phyloP scores from a whole-genome alignment of 1,140 invertebrate species.

The Pseudomyrmex dendroicus region DNA sequence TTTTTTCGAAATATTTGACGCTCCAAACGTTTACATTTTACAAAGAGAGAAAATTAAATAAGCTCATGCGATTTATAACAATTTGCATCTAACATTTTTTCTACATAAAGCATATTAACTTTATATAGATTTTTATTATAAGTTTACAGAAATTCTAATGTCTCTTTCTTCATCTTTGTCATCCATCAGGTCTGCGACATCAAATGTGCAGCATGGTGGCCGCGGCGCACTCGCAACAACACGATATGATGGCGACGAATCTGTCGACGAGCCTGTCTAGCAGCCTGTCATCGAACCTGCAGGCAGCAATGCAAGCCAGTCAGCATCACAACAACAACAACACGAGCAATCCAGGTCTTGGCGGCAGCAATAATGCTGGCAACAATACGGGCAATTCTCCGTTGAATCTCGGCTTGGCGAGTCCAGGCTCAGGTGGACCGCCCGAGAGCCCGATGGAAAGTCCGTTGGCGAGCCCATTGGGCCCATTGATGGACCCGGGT shows the following conservation, averaged over 20 bases:
- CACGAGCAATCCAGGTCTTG: constrained; percentile 78
- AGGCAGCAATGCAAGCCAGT: constrained; percentile 84
- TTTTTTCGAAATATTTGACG: no score
- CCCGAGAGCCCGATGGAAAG: constrained; percentile 85
- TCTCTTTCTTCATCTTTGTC: background rate
- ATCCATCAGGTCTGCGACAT: constrained; percentile 86
- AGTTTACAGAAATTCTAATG: background rate
- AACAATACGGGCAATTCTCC: constrained; percentile 86
- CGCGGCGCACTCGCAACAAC: constrained; percentile 87
- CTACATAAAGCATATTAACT: no score
- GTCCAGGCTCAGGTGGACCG: constrained; percentile 83
- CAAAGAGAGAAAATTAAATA: no score
- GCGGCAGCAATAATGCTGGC: constrained; percentile 70
- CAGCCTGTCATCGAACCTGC: constrained; percentile 82
- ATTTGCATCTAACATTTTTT: no score
- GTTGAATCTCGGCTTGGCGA: constrained; percentile 85
- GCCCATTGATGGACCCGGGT: constrained; percentile 81
- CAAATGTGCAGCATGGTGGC: constrained; percentile 91
- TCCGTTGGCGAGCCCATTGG: constrained; percentile 85
- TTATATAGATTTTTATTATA: background rate
- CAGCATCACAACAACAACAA: constrained; percentile 84
- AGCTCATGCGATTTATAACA: no score
- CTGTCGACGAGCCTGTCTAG: constrained; percentile 81
- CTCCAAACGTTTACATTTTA: no score
- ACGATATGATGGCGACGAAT: constrained; percentile 85